phyloP scores from a whole-genome alignment of 2,888 invertebrate genomes.

The Theretra japonica region DNA sequence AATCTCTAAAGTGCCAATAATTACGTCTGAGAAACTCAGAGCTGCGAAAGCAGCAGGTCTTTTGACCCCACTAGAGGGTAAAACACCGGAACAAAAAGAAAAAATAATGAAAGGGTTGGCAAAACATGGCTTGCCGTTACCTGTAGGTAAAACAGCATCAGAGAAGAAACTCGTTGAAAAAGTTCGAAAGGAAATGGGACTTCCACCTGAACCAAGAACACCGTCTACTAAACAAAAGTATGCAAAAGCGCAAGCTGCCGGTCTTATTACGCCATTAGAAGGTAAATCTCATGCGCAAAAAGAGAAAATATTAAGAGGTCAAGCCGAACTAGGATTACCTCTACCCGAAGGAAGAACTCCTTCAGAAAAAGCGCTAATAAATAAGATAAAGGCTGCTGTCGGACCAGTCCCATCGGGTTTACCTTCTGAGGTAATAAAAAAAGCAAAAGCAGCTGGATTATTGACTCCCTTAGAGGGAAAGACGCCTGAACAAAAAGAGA shows the following conservation, averaged over 20 bases:
- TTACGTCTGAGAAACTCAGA: constrained; percentile 38
- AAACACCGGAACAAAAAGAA: constrained; percentile 46
- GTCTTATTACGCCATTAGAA: constrained; percentile 47
- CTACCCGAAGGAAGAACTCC: constrained; percentile 51
- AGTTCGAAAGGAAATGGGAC: constrained; percentile 49
- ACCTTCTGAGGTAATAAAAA: constrained; percentile 40
- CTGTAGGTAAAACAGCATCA: constrained; percentile 52
- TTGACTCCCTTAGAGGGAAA: constrained; percentile 49
- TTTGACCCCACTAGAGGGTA: constrained; percentile 48
- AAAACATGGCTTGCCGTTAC: constrained; percentile 47
- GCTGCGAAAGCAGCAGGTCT: constrained; percentile 49
- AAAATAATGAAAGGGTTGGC: constrained; percentile 48
- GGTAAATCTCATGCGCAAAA: constrained; percentile 48
- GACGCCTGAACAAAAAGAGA: constrained; percentile 44
- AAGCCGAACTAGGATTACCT: constrained; percentile 44
- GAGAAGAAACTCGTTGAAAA: constrained; percentile 51
- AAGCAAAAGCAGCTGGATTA: constrained; percentile 46
- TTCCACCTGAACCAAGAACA: constrained; percentile 49
- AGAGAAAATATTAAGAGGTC: constrained; percentile 47
- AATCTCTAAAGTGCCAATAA: constrained; percentile 21
- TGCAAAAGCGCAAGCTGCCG: constrained; percentile 45
- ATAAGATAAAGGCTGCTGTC: constrained; percentile 40
- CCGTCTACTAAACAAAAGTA: constrained; percentile 40
- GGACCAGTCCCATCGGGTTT: constrained; percentile 33
- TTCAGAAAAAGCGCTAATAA: constrained; percentile 51